Conservation (phyloP, 1,140 invertebrate genomes). For the Diorhabda elongata region DNA sequence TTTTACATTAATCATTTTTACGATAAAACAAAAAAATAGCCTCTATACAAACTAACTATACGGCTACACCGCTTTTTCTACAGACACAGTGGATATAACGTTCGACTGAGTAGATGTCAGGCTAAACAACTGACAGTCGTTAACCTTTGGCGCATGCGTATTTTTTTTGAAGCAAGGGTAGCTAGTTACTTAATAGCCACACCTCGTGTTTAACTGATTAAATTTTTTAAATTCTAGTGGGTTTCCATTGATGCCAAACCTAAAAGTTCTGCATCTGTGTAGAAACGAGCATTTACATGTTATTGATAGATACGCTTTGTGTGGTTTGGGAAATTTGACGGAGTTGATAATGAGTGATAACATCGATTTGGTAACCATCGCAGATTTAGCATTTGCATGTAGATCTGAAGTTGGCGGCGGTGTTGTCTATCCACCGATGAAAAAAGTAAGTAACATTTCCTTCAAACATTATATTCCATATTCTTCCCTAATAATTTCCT, state of each 20-base stretch:
- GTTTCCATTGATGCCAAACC: constrained; percentile 57
- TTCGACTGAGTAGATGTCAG: too few relatives aligned
- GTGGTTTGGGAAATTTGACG: constrained; percentile 51
- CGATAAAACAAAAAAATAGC: too few relatives aligned
- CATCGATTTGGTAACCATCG: constrained; percentile 53
- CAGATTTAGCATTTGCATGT: constrained; percentile 52
- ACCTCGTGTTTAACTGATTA: too few relatives aligned
- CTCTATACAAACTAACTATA: too few relatives aligned
- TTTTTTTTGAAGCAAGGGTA: too few relatives aligned
- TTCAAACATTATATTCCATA: neutral
- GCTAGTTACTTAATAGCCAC: too few relatives aligned
- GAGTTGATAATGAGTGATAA: constrained; percentile 57
- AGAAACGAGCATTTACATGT: constrained; percentile 56
- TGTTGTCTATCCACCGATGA: constrained; percentile 56
- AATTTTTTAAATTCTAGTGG: constrained; percentile 46
- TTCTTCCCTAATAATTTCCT: neutral
- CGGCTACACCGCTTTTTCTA: too few relatives aligned
- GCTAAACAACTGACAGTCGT: too few relatives aligned
- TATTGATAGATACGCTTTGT: constrained; percentile 54
- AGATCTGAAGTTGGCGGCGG: constrained; percentile 48
- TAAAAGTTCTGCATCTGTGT: constrained; percentile 61
- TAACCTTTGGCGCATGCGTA: too few relatives aligned
- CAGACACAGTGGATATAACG: too few relatives aligned
- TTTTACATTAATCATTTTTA: too few relatives aligned
- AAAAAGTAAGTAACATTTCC: constrained; percentile 48